Evolutionary conservation across 2,113 vertebrate genomes (phyloP).

Genomic region (Lepus timidus): DNA sequence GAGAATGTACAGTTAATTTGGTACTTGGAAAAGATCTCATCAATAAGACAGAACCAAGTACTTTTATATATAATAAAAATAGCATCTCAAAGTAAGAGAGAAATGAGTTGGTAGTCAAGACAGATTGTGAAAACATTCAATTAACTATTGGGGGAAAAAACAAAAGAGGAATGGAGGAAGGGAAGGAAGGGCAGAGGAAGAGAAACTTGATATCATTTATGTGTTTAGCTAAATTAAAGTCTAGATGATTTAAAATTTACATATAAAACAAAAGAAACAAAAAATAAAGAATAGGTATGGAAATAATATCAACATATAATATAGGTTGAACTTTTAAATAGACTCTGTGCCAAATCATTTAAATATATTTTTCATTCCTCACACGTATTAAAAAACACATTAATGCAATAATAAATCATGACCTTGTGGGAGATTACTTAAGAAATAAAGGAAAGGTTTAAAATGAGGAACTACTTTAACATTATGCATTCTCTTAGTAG

Average conservation of each 20-base stretch:
- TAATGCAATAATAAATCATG: constrained; percentile 24
- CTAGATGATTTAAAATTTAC: not conserved
- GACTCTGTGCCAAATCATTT: not conserved
- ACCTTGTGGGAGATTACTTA: not conserved
- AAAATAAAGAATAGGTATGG: not conserved
- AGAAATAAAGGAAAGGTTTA: not conserved
- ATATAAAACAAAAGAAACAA: not conserved
- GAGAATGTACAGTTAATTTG: not conserved
- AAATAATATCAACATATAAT: not conserved
- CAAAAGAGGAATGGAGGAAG: not conserved
- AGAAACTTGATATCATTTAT: not conserved
- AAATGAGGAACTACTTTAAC: constrained; percentile 20
- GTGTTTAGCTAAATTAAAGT: not conserved
- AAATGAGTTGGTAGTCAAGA: not conserved
- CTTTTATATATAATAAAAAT: not conserved
- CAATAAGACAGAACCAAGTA: not conserved
- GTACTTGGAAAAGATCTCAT: not conserved
- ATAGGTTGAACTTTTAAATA: not conserved
- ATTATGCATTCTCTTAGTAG: not conserved
- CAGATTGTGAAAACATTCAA: not conserved
- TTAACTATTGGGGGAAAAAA: not conserved
- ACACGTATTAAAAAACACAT: not conserved
- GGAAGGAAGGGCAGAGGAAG: not conserved
- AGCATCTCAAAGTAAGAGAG: not conserved
- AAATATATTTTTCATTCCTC: not conserved